Base-by-base conservation (phyloP, 1,140 invertebrate genomes). In the Latrodectus geometricus region DNA sequence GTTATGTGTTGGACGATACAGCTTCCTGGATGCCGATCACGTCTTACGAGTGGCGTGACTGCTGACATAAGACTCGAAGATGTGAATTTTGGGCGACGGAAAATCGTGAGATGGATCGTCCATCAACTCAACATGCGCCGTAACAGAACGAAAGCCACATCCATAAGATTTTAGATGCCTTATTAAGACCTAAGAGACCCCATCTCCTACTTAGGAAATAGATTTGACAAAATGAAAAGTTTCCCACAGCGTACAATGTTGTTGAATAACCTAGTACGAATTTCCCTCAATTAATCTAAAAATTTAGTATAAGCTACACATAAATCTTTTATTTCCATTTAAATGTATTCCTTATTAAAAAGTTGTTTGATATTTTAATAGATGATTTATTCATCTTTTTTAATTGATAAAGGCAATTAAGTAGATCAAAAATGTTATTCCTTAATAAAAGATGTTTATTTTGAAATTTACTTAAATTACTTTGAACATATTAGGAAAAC, bases 41-140 rank as follows among this genome's bases (percentile, higher is more conserved):
- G 82, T 84, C 20, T 73, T 5, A 4, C 21, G 11, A 52, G 48
- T 84, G 72, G 73, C 82, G 82, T 84, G 82, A 84, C 82, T 84
- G 65, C 82, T 84, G 82, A 76, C 74, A 84, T 69, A 84, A 76
- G 74, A 76, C 82, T 75, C 80, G 48, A 56, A 84, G 61, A 84
- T 84, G 82, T 84, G 73, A 84, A 84, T 76, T 84, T 75, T 61
- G 65, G 80, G 70, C 68, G 80, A 61, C 70, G 52, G 52, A 49
- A 54, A 75, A 84, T 84, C 82, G 82, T 76, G 49, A 84, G 82
- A 76, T 84, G 73, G 82, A 84, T 84, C 50, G 65, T 0, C 82
- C 74, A 76, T 84, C 82, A 73, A 50, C 11, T 14, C 70, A 73
- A 73, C 70, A 14, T 73, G 70, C 48, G 54, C 2, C 17, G 11